Conservation (phyloP, 2,888 invertebrate species). For the Latrodectus elegans region DNA sequence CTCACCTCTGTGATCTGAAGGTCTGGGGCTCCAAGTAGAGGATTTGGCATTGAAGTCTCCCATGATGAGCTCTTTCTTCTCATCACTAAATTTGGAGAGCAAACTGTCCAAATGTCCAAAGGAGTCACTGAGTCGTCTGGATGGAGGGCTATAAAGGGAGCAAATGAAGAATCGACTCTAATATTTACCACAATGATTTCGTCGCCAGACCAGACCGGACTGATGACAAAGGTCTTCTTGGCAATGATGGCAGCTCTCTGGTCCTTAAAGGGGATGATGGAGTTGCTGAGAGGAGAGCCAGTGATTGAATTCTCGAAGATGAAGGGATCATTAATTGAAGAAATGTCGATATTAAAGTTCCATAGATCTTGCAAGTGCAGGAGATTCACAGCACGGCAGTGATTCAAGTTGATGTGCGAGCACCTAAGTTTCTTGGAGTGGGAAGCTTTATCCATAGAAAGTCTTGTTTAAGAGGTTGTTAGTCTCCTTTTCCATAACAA, state of each 20-base stretch:
- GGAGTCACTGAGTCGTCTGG: too few species aligned
- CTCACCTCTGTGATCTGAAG: background rate
- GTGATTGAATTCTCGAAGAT: background rate
- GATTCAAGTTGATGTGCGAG: background rate
- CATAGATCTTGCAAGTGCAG: background rate
- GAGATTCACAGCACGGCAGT: background rate
- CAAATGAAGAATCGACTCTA: too few species aligned
- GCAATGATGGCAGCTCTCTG: background rate
- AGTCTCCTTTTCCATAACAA: background rate
- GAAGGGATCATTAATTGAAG: background rate
- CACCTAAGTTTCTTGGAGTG: background rate
- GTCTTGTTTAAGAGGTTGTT: background rate
- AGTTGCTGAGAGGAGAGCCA: background rate
- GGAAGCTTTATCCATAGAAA: background rate
- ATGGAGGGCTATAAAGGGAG: too few species aligned
- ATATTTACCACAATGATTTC: too few species aligned
- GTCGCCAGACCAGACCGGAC: too few species aligned
- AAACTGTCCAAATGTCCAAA: rapidly evolving
- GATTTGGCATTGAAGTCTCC: background rate
- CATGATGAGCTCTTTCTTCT: background rate
- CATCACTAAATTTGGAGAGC: background rate
- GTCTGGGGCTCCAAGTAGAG: too few species aligned
- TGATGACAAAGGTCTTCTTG: too few species aligned
- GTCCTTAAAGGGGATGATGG: background rate
- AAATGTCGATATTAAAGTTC: background rate